Percentiles rank a stretch among this genome's conserved stretches.
Conservation (phyloP, 1,140 invertebrate species). For the Drosophila fuyamai region DNA sequence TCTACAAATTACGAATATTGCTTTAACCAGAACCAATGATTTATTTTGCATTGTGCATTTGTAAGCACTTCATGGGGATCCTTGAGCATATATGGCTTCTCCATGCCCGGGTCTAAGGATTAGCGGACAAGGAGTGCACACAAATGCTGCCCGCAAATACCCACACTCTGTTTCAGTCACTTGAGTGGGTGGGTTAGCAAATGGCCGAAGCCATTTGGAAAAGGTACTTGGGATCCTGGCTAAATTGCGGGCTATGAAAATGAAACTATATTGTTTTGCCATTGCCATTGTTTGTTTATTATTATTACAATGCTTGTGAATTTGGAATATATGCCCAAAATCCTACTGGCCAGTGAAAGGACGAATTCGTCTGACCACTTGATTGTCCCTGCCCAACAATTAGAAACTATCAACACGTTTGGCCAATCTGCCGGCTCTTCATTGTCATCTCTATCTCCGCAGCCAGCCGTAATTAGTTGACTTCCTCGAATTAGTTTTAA, state of each 20-base stretch:
- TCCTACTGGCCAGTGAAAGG: constrained; percentile 9
- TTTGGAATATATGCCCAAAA: constrained; percentile 25
- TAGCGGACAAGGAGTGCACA: constrained; percentile 54
- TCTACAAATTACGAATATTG: no score
- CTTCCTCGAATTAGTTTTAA: constrained; percentile 57
- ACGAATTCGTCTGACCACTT: constrained; percentile 22
- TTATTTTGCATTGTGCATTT: neutral
- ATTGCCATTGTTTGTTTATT: constrained; percentile 57
- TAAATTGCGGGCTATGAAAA: constrained; percentile 37
- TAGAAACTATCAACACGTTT: constrained; percentile 42
- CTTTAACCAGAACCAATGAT: no score
- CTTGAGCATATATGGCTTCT: constrained; percentile 19
- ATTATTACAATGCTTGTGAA: constrained; percentile 23
- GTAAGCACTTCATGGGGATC: constrained; percentile 15
- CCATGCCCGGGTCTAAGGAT: constrained; percentile 62
- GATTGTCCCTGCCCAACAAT: constrained; percentile 12
- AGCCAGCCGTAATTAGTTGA: constrained; percentile 22
- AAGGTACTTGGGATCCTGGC: constrained; percentile 43
- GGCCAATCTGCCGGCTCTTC: constrained; percentile 16
- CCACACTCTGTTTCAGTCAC: neutral
- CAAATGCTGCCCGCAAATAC: constrained; percentile 40
- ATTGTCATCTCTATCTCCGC: neutral
- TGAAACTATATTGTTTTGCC: constrained; percentile 54
- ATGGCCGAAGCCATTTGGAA: constrained; percentile 32
- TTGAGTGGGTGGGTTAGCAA: constrained; percentile 9